phyloP scores from a whole-genome alignment of 2,888 invertebrate genomes.

The Coremacera marginata region DNA sequence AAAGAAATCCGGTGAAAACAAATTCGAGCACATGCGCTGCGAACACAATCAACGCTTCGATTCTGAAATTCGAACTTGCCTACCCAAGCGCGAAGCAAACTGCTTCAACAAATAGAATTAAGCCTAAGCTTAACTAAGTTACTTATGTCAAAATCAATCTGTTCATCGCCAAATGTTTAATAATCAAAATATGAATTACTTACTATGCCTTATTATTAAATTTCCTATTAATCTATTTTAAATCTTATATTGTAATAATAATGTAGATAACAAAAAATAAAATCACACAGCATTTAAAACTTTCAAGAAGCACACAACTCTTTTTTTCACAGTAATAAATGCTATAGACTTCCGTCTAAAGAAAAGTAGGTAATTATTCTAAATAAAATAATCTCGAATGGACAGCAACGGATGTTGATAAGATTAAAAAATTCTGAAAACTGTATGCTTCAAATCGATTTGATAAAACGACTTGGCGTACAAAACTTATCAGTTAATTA shows the following conservation, averaged over 20 bases:
- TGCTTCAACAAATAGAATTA: constrained; percentile 45
- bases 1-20: constrained; percentile 53
- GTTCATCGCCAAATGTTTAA: no score
- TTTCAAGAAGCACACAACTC: no score
- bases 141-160: not conserved
- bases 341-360: not conserved
- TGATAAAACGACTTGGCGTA: constrained; percentile 10
- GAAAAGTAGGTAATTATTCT: not conserved
- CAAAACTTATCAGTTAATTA: constrained; percentile 53
- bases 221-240: no score
- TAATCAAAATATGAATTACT: no score
- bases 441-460: not conserved
- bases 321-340: not conserved
- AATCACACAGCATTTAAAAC: not conserved
- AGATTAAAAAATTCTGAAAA: constrained; percentile 17
- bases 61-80: constrained; percentile 50
- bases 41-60: constrained; percentile 57
- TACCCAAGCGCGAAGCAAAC: constrained; percentile 51
- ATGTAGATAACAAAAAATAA: no score
- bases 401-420: constrained; percentile 30
- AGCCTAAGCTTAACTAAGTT: not conserved
- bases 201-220: no score
- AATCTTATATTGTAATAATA: no score
- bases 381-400: not conserved
- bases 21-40: constrained; percentile 57